A percentile compares a stretch with the other conserved stretches of the same genome.
These are phyloP conservation scores for Drosophila neocordata DNA, from an alignment of 1,140 invertebrate genomes.

Conservation along the genomic window DNA sequence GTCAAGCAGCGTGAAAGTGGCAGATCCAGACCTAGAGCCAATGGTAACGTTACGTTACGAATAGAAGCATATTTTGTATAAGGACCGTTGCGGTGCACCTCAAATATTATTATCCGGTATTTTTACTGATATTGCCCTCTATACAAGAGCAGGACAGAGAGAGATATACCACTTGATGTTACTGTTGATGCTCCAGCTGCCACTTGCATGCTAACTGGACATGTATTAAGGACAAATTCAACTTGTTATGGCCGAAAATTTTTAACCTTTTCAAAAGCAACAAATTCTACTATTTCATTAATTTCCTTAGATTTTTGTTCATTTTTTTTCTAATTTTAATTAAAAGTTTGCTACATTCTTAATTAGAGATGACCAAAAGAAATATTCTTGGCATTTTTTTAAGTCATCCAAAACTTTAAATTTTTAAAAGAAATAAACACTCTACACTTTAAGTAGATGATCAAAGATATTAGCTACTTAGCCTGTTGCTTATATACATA, in stretches of 20 bases:
- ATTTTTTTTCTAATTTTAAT: too few relatives aligned
- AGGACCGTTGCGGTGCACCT: slow-evolving; percentile 63
- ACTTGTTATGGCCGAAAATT: slow-evolving; percentile 36
- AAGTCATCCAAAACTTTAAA: too few relatives aligned
- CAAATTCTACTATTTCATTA: not conserved
- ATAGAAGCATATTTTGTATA: slow-evolving; percentile 24
- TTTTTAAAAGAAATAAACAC: too few relatives aligned
- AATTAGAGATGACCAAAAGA: too few relatives aligned
- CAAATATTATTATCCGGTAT: slow-evolving; percentile 76
- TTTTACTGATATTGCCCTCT: slow-evolving; percentile 72
- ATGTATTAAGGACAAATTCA: slow-evolving; percentile 70
- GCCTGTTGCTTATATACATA: too few relatives aligned
- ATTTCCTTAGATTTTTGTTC: not conserved
- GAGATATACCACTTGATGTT: not conserved
- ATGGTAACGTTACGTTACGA: not conserved
- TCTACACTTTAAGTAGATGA: too few relatives aligned
- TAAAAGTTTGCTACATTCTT: too few relatives aligned
- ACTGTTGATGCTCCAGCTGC: slow-evolving; percentile 13
- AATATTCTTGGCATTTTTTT: too few relatives aligned
- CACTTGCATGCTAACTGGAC: slow-evolving; percentile 68
- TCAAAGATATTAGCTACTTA: too few relatives aligned
- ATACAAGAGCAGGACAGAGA: slow-evolving; percentile 27
- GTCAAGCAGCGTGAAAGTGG: slow-evolving; percentile 41
- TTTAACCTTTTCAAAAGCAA: not conserved
- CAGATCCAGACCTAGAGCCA: not conserved